Evolutionary conservation across 2,113 vertebrate genomes (phyloP).

Genomic region (Paratilapia polleni): DNA sequence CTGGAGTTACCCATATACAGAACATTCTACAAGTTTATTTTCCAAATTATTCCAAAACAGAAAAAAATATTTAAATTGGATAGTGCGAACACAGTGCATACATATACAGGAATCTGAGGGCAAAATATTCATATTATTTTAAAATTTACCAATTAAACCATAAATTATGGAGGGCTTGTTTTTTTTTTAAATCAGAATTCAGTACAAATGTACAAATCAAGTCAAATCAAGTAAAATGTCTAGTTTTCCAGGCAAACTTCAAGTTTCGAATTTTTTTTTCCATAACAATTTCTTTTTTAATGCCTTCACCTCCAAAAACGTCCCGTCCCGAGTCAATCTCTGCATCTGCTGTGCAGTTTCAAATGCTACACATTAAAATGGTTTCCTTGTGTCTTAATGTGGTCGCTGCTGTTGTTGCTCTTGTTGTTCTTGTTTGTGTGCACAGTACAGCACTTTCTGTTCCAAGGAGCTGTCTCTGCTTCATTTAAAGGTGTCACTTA

Average conservation of each 20-base stretch:
- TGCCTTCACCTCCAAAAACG: conserved; percentile 51
- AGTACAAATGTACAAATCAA: conserved; percentile 77
- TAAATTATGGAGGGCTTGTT: conserved; percentile 57
- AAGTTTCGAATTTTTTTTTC: conserved; percentile 43
- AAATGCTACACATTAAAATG: conserved; percentile 89
- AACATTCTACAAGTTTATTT: conserved; percentile 78
- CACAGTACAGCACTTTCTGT: conserved; percentile 78
- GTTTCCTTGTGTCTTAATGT: conserved; percentile 72
- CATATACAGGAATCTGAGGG: conserved; percentile 73
- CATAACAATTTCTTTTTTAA: conserved; percentile 56
- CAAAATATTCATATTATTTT: conserved; percentile 55
- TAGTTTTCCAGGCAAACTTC: conserved; percentile 63
- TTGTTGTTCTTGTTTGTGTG: conserved; percentile 68
- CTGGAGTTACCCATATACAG: conserved; percentile 74
- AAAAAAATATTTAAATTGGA: conserved; percentile 63
- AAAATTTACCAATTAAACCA: conserved; percentile 62
- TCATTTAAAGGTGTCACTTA: conserved; percentile 79
- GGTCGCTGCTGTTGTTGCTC: conserved; percentile 71
- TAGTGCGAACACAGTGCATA: conserved; percentile 79
- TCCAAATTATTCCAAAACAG: conserved; percentile 72
- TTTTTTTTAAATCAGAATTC: conserved; percentile 52
- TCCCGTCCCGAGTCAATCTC: conserved; percentile 55
- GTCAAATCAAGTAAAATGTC: conserved; percentile 58
- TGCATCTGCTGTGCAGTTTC: conserved; percentile 86
- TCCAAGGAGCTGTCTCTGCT: conserved; percentile 83